Percentiles rank a stretch among this genome's conserved stretches.
Conservation (phyloP, 92 coral and sea anemone species). For the Umimayanthus kanabou region DNA sequence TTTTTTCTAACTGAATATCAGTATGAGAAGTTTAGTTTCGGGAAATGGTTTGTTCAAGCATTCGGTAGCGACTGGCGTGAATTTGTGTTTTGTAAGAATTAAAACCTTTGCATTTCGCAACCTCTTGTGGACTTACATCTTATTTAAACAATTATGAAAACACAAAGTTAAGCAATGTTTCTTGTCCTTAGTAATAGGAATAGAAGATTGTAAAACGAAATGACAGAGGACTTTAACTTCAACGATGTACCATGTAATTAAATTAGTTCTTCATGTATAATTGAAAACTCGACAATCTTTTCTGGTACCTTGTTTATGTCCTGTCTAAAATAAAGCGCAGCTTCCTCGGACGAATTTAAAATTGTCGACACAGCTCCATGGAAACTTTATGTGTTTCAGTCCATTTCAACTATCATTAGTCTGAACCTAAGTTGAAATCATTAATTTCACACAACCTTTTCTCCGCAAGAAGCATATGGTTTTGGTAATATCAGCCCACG, state of each 20-base stretch:
- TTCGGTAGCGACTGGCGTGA: not conserved
- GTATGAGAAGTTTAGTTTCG: not conserved
- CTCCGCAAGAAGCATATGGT: not conserved
- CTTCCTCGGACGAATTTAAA: not conserved
- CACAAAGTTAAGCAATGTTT: not conserved
- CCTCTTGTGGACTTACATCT: not conserved
- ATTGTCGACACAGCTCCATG: slow-evolving; percentile 22
- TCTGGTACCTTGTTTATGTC: not conserved
- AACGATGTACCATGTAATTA: slow-evolving; percentile 47
- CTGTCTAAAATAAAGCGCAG: slow-evolving; percentile 13
- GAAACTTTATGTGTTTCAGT: slow-evolving; percentile 10
- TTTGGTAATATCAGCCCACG: not conserved
- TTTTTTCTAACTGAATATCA: not conserved
- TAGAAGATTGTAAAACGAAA: not conserved
- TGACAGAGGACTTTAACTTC: slow-evolving; percentile 21
- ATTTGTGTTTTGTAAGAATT: not conserved
- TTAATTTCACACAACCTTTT: not conserved
- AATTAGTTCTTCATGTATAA: slow-evolving; percentile 66
- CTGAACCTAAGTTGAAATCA: not conserved
- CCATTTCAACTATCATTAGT: not conserved
- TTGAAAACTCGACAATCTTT: slow-evolving; percentile 45
- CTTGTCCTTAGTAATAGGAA: not conserved
- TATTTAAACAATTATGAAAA: not conserved
- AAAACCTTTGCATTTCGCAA: not conserved
- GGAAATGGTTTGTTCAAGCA: not conserved